Evolutionary conservation across 2,113 vertebrate species (phyloP), one percentile per base, ranked within the genome.

Genomic region (Camelus dromedarius): DNA sequence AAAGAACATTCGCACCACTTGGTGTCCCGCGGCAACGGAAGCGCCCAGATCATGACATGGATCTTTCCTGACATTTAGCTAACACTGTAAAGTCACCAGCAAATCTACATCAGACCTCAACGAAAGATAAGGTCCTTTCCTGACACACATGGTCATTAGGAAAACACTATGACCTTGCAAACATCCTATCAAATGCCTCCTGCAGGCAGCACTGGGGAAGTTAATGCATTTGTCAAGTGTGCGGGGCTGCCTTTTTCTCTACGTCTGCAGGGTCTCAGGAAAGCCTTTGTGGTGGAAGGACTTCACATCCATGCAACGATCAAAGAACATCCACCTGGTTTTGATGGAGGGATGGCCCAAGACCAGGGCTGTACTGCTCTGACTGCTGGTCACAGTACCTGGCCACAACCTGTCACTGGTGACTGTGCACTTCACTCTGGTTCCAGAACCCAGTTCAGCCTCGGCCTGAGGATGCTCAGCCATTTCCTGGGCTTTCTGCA

Each of bases 11-110:
- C 38, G 38, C 38, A 58, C 67, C 52, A 12, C 48, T 76, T 67
- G n/a, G 94, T 52, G 60, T 48, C 76, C 95, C 54, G 83, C 5
- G 28, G 90, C 94, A 97, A 97, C 73, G 95, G 95, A 97, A 97
- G 96, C 75, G 95, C 88, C 84, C 93, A 91, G 69, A 50, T 56
- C 7, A 13, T 84, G 97, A 91, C 95, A 93, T 38, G 95, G 73
- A 94, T 97, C 93, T 96, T 84, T 98, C 94, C 38, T 97, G 93
- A 93, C 98, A 97, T 93, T 97, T 91, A 32, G 56, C 92, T 97
- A 96, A 97, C 22, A 42, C 76, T 91, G 92, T 95, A 2, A 98
- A 98, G 94, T 97, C 96, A 97, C 46, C 6, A 1, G 93, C 95
- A 95, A 97, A 97, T 97, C 95, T 95, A 93, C 66, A 95, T 87